These are phyloP conservation scores for Caracal caracal DNA, from an alignment of 2,113 vertebrate species.

Conservation along the genomic window DNA sequence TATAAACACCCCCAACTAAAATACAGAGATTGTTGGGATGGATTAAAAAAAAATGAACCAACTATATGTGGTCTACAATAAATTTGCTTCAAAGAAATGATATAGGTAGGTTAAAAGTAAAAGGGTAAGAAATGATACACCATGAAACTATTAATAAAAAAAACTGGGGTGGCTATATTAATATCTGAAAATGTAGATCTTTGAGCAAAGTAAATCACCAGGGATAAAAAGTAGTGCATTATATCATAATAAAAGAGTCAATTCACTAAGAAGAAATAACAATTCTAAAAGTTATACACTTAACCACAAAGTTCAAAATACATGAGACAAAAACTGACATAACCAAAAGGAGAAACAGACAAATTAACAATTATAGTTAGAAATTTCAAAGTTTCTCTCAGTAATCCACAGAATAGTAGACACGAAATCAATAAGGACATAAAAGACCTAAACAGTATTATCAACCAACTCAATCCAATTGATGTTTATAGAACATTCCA, in stretches of 20 bases:
- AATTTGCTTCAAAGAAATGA: background rate
- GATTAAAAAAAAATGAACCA: background rate
- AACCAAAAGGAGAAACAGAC: background rate
- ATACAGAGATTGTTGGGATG: background rate
- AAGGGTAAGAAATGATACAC: background rate
- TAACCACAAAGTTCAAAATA: background rate
- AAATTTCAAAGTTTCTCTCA: background rate
- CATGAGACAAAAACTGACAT: background rate
- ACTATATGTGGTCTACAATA: background rate
- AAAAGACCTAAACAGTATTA: constrained; percentile 2
- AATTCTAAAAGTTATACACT: background rate
- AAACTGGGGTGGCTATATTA: background rate
- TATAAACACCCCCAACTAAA: background rate
- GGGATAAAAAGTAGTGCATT: background rate
- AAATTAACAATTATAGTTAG: background rate
- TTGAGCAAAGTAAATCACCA: background rate
- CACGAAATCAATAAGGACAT: background rate
- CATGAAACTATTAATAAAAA: background rate
- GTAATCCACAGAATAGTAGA: background rate
- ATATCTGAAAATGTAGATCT: background rate
- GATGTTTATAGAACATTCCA: background rate
- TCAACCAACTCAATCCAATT: background rate
- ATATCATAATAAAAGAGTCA: background rate
- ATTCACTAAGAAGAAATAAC: background rate
- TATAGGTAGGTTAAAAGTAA: background rate